phyloP scores from a whole-genome alignment of 2,113 vertebrate genomes.

The Corynorhinus townsendii region DNA sequence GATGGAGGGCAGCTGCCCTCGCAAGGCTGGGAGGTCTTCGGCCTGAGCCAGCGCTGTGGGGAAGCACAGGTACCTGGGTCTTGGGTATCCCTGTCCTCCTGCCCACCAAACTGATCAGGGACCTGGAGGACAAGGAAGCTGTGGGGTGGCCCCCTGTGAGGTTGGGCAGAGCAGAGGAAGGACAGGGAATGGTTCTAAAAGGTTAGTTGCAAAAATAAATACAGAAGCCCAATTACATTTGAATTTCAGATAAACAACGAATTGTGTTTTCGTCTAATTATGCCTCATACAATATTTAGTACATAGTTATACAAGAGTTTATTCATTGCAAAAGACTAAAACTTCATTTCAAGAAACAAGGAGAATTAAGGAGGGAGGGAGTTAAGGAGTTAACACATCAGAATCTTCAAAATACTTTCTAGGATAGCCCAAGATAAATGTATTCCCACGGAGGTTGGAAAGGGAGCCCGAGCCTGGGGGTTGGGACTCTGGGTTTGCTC shows the following conservation, averaged over 20 bases:
- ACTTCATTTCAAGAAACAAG: not conserved
- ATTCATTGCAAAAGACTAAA: not conserved
- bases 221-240: not conserved
- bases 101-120: not conserved
- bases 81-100: not conserved
- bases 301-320: not conserved
- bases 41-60: no score
- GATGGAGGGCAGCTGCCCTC: not conserved
- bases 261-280: no score
- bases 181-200: no score
- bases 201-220: rapidly evolving
- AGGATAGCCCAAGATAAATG: not conserved
- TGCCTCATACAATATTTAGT: not conserved
- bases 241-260: not conserved
- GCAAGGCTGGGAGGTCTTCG: not conserved
- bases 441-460: not conserved
- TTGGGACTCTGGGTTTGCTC: not conserved
- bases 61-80: not conserved
- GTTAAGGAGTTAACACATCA: not conserved
- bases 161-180: not conserved
- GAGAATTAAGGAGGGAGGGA: not conserved
- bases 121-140: not conserved
- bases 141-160: rapidly evolving
- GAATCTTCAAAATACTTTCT: not conserved
- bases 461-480: not conserved